These are phyloP conservation scores for Balaenoptera acutorostrata DNA, from an alignment of 2,113 vertebrate genomes.

Conservation along the genomic window DNA sequence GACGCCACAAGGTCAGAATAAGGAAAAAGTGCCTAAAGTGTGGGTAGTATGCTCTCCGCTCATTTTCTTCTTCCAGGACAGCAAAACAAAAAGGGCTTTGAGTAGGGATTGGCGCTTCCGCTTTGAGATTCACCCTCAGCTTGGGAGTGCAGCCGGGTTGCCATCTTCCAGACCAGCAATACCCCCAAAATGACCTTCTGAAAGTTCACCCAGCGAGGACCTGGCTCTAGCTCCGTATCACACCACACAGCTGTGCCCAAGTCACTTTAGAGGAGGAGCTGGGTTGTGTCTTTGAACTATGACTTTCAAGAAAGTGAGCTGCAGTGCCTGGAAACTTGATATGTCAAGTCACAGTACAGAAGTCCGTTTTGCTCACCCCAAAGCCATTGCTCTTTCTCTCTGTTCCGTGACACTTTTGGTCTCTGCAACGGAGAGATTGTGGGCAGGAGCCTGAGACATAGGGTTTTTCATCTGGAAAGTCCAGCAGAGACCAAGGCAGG, in stretches of 20 bases:
- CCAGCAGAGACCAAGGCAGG: not conserved
- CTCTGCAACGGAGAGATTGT: not conserved
- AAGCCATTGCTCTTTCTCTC: not conserved
- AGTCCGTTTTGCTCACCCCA: not conserved
- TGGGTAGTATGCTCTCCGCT: rapidly evolving
- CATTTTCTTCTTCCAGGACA: not conserved
- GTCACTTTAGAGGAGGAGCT: not conserved
- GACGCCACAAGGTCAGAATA: not conserved
- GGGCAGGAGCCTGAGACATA: not conserved
- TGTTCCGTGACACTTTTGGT: not conserved
- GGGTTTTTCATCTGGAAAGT: not conserved
- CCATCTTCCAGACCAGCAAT: not conserved
- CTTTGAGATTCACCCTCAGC: not conserved
- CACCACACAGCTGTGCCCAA: not conserved
- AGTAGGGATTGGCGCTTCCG: rapidly evolving
- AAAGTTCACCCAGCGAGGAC: not conserved
- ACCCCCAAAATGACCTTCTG: not conserved
- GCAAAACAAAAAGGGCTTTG: not conserved
- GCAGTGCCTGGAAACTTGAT: not conserved
- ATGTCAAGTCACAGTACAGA: not conserved
- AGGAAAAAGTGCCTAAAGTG: not conserved
- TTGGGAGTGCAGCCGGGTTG: not conserved
- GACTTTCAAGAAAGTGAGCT: not conserved
- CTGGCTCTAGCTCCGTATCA: not conserved
- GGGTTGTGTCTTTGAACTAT: not conserved